Percentiles rank a stretch among this genome's conserved stretches.
phyloP scores from a whole-genome alignment of 2,113 vertebrate genomes.

The Glaucidium brasilianum region DNA sequence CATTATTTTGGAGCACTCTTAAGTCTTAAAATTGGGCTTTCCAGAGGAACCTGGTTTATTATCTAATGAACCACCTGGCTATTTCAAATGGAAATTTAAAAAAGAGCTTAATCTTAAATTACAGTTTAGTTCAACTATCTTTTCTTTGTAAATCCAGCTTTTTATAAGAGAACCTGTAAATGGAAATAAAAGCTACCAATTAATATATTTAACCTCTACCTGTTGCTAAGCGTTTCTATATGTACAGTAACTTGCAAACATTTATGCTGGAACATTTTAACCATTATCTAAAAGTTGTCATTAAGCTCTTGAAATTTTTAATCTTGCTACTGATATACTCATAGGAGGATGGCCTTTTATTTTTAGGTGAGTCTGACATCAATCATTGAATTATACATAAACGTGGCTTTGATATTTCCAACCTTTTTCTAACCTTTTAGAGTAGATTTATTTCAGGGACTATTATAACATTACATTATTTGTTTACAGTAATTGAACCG shows the following conservation, averaged over 20 bases:
- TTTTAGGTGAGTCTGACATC: constrained; percentile 21
- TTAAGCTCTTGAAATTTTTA: constrained; percentile 30
- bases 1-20: background rate
- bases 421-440: constrained; percentile 5
- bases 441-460: constrained; percentile 41
- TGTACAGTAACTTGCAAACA: background rate
- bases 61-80: background rate
- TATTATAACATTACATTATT: constrained; percentile 17
- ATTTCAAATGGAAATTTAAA: background rate
- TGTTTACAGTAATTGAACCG: constrained; percentile 59
- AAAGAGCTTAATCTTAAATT: background rate
- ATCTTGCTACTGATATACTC: background rate
- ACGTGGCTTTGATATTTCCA: constrained; percentile 22
- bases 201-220: background rate
- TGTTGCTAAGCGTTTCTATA: background rate
- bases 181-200: background rate
- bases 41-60: background rate
- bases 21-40: background rate
- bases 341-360: constrained; percentile 7
- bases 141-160: background rate
- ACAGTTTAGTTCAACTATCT: background rate
- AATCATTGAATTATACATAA: constrained; percentile 23
- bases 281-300: background rate
- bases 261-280: background rate
- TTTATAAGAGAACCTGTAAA: background rate